Base-by-base conservation (phyloP, 2,888 invertebrate genomes). In the Cenopis cana region DNA sequence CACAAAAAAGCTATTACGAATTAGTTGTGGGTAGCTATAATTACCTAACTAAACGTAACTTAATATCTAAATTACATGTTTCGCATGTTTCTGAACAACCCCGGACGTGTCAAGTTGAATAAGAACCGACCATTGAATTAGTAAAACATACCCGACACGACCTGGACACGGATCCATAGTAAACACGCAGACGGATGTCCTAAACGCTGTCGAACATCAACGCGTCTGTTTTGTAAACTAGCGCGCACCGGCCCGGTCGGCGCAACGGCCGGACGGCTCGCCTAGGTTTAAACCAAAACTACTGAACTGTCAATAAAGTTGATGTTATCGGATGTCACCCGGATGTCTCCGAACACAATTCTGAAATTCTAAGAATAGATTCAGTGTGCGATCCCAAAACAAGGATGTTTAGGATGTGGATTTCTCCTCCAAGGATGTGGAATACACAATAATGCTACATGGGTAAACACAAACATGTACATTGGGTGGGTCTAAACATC, bases 221-320 rank as follows among this genome's bases (percentile, higher is more conserved):
- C 36, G 36, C 24, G 12, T 0, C n/a, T 68, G 60, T 68, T 68
- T 57, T 60, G 60, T 61, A 60, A 68, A 68, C 52, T 52, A 52
- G 49, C 50, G 36, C 33, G 8, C 33, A 2, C 0, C 33, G 9
- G 8, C 33, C 33, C 8, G 33, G 33, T 8, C 33, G 33, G 33
- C 33, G 9, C 5, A 3, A 3, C 8, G 33, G 33, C 33, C 33
- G 33, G 33, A 33, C 33, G 9, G 33, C 5, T 5, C 52, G 46
- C 62, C 62, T 36, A 36, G 46, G n/a, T 14, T 33, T n/a, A 36
- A 50, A 12, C 38, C 29, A 52, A 52, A 38, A 60, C 50, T 52
- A 8, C 14, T n/a, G 8, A 54, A 54, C n/a, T 24, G 64, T 64
- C 36, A 52, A 52, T 36, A 62, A 18, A n/a, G 14, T 10, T 17